These are phyloP conservation scores for Antechinus stuartii DNA, from an alignment of 2,113 vertebrate genomes.

Conservation along the genomic window DNA sequence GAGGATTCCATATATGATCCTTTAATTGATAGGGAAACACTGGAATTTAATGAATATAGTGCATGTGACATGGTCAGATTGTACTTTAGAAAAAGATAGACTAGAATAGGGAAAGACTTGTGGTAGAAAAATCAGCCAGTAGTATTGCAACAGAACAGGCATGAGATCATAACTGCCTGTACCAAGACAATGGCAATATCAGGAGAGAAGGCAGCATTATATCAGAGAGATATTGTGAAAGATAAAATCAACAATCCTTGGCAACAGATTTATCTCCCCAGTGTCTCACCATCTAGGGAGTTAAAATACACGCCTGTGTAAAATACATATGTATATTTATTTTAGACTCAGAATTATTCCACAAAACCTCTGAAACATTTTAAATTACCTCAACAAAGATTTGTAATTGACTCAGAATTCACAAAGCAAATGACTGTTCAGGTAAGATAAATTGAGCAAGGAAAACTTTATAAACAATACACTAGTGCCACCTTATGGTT, in stretches of 20 bases:
- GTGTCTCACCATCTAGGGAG: neutral
- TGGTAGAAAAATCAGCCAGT: neutral
- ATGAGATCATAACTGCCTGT: neutral
- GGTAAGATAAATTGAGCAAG: neutral
- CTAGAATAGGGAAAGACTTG: neutral
- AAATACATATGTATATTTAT: neutral
- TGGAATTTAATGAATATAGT: neutral
- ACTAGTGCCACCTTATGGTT: neutral
- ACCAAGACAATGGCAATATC: neutral
- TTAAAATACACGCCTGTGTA: neutral
- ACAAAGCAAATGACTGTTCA: neutral
- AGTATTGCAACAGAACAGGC: neutral
- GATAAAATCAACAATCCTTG: neutral
- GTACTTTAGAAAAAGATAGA: neutral
- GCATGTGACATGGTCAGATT: neutral
- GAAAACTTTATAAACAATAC: neutral
- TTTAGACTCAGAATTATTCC: constrained; percentile 29
- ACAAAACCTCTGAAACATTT: constrained; percentile 32
- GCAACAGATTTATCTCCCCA: neutral
- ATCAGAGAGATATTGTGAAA: neutral
- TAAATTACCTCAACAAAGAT: constrained; percentile 19
- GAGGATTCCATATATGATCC: neutral
- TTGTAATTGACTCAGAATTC: neutral
- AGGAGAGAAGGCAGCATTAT: neutral
- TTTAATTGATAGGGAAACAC: neutral